Conservation (phyloP, 2,113 vertebrate species). For the Syngnathus floridae region DNA sequence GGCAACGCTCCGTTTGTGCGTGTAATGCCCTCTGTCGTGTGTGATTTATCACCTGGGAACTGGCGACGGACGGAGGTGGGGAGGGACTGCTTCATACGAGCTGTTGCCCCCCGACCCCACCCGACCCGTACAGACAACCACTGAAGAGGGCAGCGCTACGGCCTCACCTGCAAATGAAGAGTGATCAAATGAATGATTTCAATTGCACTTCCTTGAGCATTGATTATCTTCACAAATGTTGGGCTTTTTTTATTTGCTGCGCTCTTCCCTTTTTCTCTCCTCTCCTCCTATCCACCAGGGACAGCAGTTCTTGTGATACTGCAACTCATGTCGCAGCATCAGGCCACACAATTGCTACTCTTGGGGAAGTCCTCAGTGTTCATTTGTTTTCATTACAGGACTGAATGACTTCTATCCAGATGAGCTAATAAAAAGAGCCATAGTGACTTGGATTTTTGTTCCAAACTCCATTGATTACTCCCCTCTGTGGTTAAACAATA, state of each 20-base stretch:
- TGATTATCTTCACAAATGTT: too few species aligned
- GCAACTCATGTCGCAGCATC: background rate
- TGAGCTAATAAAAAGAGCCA: constrained; percentile 46
- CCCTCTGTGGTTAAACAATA: constrained; percentile 63
- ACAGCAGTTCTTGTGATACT: constrained; percentile 18
- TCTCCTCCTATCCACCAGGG: constrained; percentile 40
- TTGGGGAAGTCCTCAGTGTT: background rate
- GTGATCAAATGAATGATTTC: too few species aligned
- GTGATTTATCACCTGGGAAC: constrained; percentile 65
- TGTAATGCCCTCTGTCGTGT: constrained; percentile 60
- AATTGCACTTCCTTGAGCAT: too few species aligned
- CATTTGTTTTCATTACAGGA: background rate
- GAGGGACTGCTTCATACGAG: background rate
- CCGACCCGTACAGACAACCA: background rate
- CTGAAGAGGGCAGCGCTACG: too few species aligned
- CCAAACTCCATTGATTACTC: constrained; percentile 53
- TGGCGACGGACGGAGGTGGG: constrained; percentile 34
- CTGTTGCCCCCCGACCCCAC: constrained; percentile 4
- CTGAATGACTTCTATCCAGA: constrained; percentile 50
- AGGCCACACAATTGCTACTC: background rate
- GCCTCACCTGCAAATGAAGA: too few species aligned
- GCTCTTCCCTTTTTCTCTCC: background rate
- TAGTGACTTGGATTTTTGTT: constrained; percentile 26
- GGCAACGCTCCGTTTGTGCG: constrained; percentile 56
- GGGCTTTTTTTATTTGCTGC: background rate